phyloP scores from a whole-genome alignment of 1,140 invertebrate species.

The Caenorhabditis remanei region DNA sequence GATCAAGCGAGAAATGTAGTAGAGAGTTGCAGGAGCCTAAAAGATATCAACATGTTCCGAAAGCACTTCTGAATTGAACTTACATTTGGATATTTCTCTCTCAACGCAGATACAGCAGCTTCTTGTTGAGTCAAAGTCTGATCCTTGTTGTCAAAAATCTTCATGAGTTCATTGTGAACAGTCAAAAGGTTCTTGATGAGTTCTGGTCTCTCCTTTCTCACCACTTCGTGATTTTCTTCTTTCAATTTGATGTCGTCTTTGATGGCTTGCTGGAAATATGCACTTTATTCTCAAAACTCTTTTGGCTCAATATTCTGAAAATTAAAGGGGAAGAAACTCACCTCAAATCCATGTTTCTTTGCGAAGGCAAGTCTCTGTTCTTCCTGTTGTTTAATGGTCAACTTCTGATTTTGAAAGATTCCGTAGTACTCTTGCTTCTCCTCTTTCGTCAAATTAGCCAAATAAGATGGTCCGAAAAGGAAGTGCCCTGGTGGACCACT shows the following conservation, averaged over 20 bases:
- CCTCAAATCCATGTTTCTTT: constrained; percentile 27
- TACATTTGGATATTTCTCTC: constrained; percentile 16
- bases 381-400: constrained; percentile 30
- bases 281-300: neutral
- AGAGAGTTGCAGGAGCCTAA: neutral
- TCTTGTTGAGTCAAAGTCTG: neutral
- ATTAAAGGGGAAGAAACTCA: neutral
- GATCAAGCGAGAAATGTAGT: constrained; percentile 32
- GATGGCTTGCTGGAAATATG: constrained; percentile 28
- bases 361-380: constrained; percentile 46
- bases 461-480: neutral
- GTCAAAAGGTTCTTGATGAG: constrained; percentile 14
- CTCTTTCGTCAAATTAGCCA: constrained; percentile 31
- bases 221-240: neutral
- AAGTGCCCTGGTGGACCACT: neutral
- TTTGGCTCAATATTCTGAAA: neutral
- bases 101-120: neutral
- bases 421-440: constrained; percentile 22
- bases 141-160: constrained; percentile 50
- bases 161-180: constrained; percentile 12
- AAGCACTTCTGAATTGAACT: neutral
- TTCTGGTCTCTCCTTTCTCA: constrained; percentile 29
- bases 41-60: neutral
- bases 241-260: constrained; percentile 32
- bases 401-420: neutral